Evolutionary conservation across 2,888 invertebrate species (phyloP).

Genomic region (Crioceris asparagi): DNA sequence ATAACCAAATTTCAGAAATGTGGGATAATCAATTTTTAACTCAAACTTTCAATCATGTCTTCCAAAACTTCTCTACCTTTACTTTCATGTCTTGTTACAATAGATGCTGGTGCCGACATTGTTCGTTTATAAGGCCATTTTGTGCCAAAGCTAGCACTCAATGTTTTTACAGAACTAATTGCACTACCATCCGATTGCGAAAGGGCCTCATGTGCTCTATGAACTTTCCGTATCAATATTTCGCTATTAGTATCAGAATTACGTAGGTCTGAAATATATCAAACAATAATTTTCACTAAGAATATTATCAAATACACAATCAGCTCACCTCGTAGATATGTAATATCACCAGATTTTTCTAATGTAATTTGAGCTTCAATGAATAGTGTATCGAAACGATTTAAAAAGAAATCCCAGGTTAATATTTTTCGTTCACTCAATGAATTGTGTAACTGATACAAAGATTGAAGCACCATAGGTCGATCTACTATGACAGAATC

Average conservation of each 20-base stretch:
- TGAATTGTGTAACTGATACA: conserved; percentile 90
- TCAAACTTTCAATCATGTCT: conserved; percentile 1
- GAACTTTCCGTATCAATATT: conserved; percentile 72
- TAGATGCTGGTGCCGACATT: conserved; percentile 84
- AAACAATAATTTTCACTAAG: background rate
- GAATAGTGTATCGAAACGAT: conserved; percentile 89
- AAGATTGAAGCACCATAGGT: conserved; percentile 89
- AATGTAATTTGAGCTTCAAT: conserved; percentile 91
- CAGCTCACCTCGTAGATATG: conserved; percentile 63
- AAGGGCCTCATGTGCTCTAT: conserved; percentile 80
- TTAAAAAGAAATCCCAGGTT: conserved; percentile 96
- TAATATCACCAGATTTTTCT: conserved; percentile 74
- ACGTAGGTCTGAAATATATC: conserved; percentile 59
- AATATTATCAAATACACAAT: background rate
- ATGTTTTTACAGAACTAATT: conserved; percentile 54
- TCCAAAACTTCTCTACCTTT: conserved; percentile 36
- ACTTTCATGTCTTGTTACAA: conserved; percentile 62
- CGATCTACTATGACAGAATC: conserved; percentile 94
- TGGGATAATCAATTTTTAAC: background rate
- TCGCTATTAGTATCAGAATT: conserved; percentile 84
- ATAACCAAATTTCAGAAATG: too few relatives aligned
- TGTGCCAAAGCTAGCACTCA: conserved; percentile 79
- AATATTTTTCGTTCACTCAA: conserved; percentile 82
- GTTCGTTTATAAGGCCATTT: conserved; percentile 95
- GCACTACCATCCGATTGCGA: conserved; percentile 60